Evolutionary conservation across 2,888 invertebrate genomes (phyloP).

Genomic region (Terebella lapidaria): DNA sequence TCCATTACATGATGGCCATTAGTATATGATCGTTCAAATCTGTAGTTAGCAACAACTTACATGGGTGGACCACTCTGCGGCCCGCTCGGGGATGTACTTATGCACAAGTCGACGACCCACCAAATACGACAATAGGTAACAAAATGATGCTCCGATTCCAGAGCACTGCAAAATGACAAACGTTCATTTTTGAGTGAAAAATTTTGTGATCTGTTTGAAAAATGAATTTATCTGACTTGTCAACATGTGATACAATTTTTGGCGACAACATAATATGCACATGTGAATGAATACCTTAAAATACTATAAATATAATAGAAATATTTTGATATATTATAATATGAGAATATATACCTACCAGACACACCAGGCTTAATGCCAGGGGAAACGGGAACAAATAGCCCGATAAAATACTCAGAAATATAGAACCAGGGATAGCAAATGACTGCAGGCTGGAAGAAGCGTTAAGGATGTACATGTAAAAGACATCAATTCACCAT

Average conservation of each 20-base stretch:
- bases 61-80: slow-evolving; percentile 76
- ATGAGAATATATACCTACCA: slow-evolving; percentile 51
- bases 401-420: slow-evolving; percentile 92
- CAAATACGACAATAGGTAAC: slow-evolving; percentile 86
- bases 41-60: slow-evolving; percentile 61
- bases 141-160: slow-evolving; percentile 89
- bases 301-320: no score
- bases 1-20: no score
- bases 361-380: slow-evolving; percentile 73
- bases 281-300: no score
- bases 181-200: background rate
- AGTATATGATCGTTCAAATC: no score
- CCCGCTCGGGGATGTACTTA: slow-evolving; percentile 83
- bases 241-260: no score
- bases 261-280: no score
- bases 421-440: slow-evolving; percentile 98
- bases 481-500: no score
- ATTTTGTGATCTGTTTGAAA: no score
- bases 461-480: background rate
- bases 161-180: slow-evolving; percentile 66
- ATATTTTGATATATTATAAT: no score
- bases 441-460: slow-evolving; percentile 80
- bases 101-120: slow-evolving; percentile 79
- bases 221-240: no score
- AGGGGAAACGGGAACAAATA: slow-evolving; percentile 90